phyloP scores from a whole-genome alignment of 2,888 invertebrate genomes.

The Machimus atricapillus region DNA sequence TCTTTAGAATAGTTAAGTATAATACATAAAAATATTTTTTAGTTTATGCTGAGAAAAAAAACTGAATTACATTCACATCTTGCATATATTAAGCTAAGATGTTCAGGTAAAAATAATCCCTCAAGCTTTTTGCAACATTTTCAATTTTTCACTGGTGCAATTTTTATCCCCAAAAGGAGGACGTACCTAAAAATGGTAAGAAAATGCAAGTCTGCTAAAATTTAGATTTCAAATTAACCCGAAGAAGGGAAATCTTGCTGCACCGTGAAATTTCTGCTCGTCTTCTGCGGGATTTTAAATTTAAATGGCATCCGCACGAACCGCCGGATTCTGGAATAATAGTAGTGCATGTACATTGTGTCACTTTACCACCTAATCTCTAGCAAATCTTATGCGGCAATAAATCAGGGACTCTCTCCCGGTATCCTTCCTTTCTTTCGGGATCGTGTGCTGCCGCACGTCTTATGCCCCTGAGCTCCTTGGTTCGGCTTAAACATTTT shows the following conservation, averaged over 20 bases:
- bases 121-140: neutral
- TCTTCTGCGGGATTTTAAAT: slow-evolving; percentile 41
- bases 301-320: slow-evolving; percentile 45
- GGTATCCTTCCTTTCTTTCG: neutral
- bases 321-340: slow-evolving; percentile 14
- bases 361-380: slow-evolving; percentile 46
- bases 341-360: slow-evolving; percentile 45
- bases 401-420: slow-evolving; percentile 40
- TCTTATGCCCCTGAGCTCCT: neutral
- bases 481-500: slow-evolving; percentile 19
- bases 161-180: neutral
- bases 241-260: neutral
- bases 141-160: neutral
- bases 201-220: slow-evolving; percentile 11
- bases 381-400: slow-evolving; percentile 42
- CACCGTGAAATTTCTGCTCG: slow-evolving; percentile 4
- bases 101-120: neutral
- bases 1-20: too few species aligned
- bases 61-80: too few species aligned
- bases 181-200: neutral
- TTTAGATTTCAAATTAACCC: slow-evolving; percentile 1
- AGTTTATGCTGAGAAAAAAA: too few species aligned
- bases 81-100: too few species aligned
- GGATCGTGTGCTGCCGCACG: neutral
- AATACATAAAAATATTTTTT: too few species aligned